Conservation (phyloP, 2,797 vertebrate species). For the Cossypha dichroa region DNA sequence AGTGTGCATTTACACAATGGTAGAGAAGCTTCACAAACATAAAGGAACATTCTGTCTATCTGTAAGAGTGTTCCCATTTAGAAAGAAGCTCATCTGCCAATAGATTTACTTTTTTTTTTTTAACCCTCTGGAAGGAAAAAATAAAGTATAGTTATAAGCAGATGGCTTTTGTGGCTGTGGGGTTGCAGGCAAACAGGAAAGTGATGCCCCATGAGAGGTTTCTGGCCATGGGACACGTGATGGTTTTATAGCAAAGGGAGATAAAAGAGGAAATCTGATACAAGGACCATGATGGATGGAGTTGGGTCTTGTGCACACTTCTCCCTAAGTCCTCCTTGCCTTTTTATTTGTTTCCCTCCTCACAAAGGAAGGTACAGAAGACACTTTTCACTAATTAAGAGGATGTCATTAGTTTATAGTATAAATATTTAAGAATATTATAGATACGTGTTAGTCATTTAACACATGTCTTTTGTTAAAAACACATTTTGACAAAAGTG, state of each 20-base stretch:
- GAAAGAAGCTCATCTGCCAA: background rate
- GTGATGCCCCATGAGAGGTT: background rate
- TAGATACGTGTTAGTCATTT: background rate
- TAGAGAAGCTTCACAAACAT: background rate
- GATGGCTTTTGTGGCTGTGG: background rate
- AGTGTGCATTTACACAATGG: conserved; percentile 29
- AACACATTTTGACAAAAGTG: background rate
- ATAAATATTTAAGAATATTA: background rate
- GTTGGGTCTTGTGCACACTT: background rate
- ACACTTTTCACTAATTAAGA: background rate
- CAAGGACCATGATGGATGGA: background rate
- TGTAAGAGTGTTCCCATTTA: background rate
- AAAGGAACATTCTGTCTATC: background rate
- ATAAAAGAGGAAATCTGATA: background rate
- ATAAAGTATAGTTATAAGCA: background rate
- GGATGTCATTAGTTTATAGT: background rate
- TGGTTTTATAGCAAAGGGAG: background rate
- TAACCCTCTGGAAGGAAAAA: background rate
- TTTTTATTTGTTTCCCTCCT: background rate
- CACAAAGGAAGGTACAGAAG: background rate
- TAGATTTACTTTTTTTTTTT: background rate
- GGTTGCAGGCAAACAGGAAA: background rate
- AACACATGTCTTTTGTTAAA: background rate
- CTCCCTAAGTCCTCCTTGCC: background rate
- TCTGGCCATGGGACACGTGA: rapidly evolving